Conservation (phyloP, 23 tunicate species). For the Oikopleura dioica region DNA sequence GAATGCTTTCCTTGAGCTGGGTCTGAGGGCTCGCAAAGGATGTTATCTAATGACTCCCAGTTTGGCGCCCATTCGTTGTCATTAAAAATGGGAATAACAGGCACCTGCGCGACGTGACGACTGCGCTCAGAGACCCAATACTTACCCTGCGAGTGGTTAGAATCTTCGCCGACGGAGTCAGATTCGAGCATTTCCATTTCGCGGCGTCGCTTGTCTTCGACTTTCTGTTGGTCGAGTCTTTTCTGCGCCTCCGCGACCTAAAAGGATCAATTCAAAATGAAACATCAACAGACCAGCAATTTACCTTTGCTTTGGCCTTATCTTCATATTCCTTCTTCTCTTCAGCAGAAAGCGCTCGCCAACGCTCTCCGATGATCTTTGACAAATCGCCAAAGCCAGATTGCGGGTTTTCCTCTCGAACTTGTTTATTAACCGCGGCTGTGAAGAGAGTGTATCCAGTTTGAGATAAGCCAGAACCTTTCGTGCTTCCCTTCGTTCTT, state of each 20-base stretch:
- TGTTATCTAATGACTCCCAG: no score
- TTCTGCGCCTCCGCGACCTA: neutral
- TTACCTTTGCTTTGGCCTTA: constrained; percentile 29
- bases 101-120: no score
- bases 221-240: neutral
- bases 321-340: constrained; percentile 66
- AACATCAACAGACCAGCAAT: neutral
- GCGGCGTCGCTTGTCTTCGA: neutral
- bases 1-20: no score
- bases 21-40: no score
- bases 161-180: neutral
- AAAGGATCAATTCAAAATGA: neutral
- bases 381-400: neutral
- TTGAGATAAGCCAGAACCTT: neutral
- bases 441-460: neutral
- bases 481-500: neutral
- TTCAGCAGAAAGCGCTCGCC: constrained; percentile 64
- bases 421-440: neutral
- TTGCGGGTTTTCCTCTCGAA: neutral
- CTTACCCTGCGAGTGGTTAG: neutral
- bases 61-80: no score
- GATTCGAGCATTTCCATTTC: neutral
- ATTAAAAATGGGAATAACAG: no score
- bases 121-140: no score
- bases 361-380: constrained; percentile 38